Percentiles rank a stretch among this genome's conserved stretches.
phyloP scores from a whole-genome alignment of 2,113 vertebrate genomes.

The Phycodurus eques region DNA sequence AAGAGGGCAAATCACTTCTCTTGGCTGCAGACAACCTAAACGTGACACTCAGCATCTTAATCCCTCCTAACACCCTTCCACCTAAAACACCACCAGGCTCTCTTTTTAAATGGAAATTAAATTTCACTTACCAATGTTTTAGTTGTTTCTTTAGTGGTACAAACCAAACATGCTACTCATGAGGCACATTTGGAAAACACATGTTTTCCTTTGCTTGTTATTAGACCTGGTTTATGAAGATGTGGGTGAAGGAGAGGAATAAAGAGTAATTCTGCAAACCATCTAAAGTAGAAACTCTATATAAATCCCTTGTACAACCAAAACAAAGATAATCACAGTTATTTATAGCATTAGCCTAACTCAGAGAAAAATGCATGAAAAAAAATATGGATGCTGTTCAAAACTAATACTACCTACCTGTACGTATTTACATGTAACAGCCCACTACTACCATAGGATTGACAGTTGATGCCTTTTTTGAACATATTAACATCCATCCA shows the following conservation, averaged over 20 bases:
- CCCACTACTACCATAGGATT: background rate
- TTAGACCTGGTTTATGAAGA: background rate
- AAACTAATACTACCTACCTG: background rate
- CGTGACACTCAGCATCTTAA: conserved; percentile 40
- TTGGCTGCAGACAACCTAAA: conserved; percentile 22
- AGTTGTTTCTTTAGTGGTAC: background rate
- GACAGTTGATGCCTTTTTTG: background rate
- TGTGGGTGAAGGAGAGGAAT: background rate
- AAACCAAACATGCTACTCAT: background rate
- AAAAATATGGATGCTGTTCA: background rate
- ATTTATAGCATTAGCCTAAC: background rate
- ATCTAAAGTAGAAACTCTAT: background rate
- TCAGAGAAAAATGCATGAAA: background rate
- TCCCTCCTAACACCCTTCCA: conserved; percentile 32
- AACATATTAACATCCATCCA: no score
- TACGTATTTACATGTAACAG: background rate
- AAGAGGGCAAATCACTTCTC: conserved; percentile 31
- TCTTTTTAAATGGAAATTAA: background rate
- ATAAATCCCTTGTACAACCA: background rate
- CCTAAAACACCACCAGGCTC: conserved; percentile 3
- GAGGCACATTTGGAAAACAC: background rate
- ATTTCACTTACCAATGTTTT: background rate
- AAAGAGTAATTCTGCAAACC: background rate
- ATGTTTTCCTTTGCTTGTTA: background rate
- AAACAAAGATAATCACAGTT: background rate